A percentile compares a stretch with the other conserved stretches of the same genome.
These are phyloP conservation scores for Nebria brevicollis DNA, from an alignment of 2,888 invertebrate genomes.

Conservation along the genomic window DNA sequence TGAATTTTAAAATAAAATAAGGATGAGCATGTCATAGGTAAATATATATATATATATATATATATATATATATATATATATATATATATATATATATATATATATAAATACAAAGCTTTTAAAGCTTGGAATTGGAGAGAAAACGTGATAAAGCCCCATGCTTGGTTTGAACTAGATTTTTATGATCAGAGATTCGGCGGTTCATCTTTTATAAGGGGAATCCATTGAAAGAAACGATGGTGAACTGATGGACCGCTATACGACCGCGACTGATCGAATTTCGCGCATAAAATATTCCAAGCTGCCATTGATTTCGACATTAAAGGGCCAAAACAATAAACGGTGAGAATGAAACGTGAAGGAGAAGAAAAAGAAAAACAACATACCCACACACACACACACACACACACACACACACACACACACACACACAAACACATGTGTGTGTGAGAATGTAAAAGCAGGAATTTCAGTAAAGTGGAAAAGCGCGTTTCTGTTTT, in stretches of 20 bases:
- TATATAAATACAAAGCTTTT: background rate
- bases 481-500: conserved; percentile 41
- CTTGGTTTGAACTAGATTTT: background rate
- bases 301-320: conserved; percentile 19
- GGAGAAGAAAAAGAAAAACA: background rate
- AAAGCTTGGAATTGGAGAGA: background rate
- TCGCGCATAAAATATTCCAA: conserved; percentile 21
- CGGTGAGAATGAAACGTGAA: background rate
- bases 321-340: conserved; percentile 11
- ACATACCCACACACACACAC: background rate
- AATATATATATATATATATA: too few relatives aligned
- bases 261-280: conserved; percentile 23
- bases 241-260: conserved; percentile 28
- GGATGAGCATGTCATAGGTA: too few relatives aligned
- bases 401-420: background rate
- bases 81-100: too few relatives aligned
- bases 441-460: background rate
- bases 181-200: background rate
- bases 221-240: conserved; percentile 39
- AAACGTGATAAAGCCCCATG: background rate
- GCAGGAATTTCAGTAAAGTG: conserved; percentile 36
- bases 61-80: too few relatives aligned
- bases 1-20: too few relatives aligned
- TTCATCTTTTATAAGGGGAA: conserved; percentile 33
- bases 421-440: too few relatives aligned